These are phyloP conservation scores for Phataginus tetradactyla DNA, from an alignment of 2,797 vertebrate species.

Conservation along the genomic window DNA sequence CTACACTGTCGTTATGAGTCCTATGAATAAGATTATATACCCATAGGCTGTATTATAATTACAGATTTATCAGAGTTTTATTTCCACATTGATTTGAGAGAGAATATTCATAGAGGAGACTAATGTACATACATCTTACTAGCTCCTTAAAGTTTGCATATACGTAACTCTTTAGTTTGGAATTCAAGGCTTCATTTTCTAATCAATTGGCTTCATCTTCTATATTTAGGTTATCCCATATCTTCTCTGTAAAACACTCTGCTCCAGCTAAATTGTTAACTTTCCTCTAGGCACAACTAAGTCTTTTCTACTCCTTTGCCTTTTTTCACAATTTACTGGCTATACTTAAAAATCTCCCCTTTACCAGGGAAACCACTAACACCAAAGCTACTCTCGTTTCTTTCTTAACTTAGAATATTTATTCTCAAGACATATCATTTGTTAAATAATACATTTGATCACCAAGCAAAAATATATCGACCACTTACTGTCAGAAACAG, in stretches of 20 bases:
- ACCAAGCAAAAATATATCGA: neutral
- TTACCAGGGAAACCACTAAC: neutral
- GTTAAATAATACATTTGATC: neutral
- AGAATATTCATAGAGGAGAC: neutral
- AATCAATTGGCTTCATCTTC: neutral
- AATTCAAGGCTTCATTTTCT: neutral
- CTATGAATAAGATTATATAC: neutral
- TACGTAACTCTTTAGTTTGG: neutral
- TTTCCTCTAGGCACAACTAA: neutral
- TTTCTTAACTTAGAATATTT: neutral
- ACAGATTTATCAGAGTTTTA: neutral
- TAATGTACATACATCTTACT: neutral
- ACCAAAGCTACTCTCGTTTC: neutral
- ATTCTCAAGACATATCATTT: neutral
- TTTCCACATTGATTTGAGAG: neutral
- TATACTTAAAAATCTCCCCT: neutral
- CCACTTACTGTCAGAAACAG: neutral
- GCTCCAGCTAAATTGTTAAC: neutral
- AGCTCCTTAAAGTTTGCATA: neutral
- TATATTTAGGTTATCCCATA: neutral
- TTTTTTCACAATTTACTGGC: neutral
- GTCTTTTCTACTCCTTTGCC: neutral
- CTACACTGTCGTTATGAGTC: neutral
- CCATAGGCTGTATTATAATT: neutral
- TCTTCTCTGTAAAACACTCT: neutral